These are phyloP conservation scores for Heteromyza rotundicornis DNA, from an alignment of 2,888 invertebrate genomes.

Conservation along the genomic window DNA sequence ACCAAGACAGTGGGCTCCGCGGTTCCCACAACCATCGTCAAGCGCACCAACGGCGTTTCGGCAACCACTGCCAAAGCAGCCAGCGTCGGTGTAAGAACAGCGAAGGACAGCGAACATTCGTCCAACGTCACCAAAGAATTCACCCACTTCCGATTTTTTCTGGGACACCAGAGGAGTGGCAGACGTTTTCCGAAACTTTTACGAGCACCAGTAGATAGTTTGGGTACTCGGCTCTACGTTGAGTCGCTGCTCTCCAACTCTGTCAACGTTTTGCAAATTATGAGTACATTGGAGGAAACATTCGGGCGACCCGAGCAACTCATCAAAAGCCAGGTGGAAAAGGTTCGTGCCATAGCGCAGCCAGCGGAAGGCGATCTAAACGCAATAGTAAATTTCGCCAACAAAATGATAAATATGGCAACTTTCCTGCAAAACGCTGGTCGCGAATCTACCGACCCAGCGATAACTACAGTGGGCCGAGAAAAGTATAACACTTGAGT, in stretches of 20 bases:
- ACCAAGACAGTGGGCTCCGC: no score
- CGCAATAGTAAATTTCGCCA: conserved; percentile 19
- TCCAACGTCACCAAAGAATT: background rate
- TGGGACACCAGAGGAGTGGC: conserved; percentile 6
- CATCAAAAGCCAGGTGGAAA: conserved; percentile 16
- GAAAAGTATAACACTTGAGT: conserved; percentile 7
- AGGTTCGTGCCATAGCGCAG: conserved; percentile 3
- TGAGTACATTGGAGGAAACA: conserved; percentile 7
- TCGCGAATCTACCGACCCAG: conserved; percentile 22
- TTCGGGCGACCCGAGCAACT: conserved; percentile 17
- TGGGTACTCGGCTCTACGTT: conserved; percentile 7
- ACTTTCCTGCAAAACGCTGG: conserved; percentile 18
- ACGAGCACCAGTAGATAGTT: conserved; percentile 8
- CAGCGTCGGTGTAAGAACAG: no score
- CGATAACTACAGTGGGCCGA: conserved; percentile 23
- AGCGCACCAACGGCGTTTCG: no score
- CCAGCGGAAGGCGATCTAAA: conserved; percentile 9
- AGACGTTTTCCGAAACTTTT: conserved; percentile 7
- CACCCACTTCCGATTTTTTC: conserved; percentile 6
- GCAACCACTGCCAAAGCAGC: no score
- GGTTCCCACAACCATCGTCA: no score
- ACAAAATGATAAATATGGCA: conserved; percentile 23
- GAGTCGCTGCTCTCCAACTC: conserved; percentile 18
- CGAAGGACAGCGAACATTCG: no score
- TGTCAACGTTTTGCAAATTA: conserved; percentile 3